Conservation (phyloP, 2,797 vertebrate genomes). For the Leucoraja ocellata region DNA sequence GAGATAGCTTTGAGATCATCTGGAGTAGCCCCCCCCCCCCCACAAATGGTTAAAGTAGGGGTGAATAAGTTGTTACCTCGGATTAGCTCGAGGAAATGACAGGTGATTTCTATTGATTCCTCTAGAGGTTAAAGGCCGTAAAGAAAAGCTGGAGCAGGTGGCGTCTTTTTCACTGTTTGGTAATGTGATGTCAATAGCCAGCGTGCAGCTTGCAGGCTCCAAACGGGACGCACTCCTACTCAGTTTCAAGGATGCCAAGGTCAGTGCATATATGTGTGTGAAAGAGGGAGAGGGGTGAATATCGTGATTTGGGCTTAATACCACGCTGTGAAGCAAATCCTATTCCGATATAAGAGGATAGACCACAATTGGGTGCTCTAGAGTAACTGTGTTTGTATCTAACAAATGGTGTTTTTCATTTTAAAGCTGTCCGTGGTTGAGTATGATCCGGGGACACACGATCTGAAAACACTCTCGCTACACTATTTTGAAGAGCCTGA, state of each 20-base stretch:
- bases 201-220: conserved; percentile 76
- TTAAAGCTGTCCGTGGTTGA: conserved; percentile 81
- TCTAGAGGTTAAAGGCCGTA: conserved; percentile 72
- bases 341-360: too few species aligned
- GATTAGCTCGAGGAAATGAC: neutral
- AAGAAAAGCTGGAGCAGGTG: conserved; percentile 84
- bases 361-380: neutral
- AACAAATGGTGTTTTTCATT: neutral
- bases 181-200: conserved; percentile 91
- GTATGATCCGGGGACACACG: conserved; percentile 86
- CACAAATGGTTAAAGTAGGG: neutral
- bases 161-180: conserved; percentile 84
- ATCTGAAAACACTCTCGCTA: conserved; percentile 84
- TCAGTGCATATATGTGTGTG: conserved; percentile 42
- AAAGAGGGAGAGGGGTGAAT: neutral
- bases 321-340: too few species aligned
- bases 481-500: conserved; percentile 91
- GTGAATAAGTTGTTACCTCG: neutral
- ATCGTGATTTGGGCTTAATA: neutral
- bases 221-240: conserved; percentile 80
- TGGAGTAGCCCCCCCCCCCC: neutral
- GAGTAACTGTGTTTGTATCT: neutral
- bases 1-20: neutral
- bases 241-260: conserved; percentile 92
- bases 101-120: neutral